A percentile compares a stretch with the other conserved stretches of the same genome.
These are phyloP conservation scores for Tetheella fluctuosa DNA, from an alignment of 2,888 invertebrate species.

Conservation along the genomic window DNA sequence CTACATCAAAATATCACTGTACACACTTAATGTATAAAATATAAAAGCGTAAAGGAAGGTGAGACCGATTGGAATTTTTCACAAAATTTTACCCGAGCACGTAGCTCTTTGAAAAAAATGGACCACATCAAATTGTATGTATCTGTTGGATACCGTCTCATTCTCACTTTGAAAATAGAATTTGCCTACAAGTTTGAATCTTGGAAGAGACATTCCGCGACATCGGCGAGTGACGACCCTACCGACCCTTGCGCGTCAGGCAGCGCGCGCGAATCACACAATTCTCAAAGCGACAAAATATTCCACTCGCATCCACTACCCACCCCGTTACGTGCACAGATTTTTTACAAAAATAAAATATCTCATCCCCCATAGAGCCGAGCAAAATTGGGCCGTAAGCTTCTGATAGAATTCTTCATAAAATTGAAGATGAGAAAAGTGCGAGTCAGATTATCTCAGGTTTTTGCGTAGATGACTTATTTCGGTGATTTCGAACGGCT, in stretches of 20 bases:
- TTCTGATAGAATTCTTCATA: slow-evolving; percentile 51
- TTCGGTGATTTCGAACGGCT: no score
- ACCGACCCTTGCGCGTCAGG: neutral
- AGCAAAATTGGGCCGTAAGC: slow-evolving; percentile 47
- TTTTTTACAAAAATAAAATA: slow-evolving; percentile 46
- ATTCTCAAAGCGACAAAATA: slow-evolving; percentile 42
- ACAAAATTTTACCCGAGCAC: neutral
- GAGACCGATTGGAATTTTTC: no score
- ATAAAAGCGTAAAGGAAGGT: no score
- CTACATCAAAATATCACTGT: no score
- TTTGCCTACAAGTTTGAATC: slow-evolving; percentile 34
- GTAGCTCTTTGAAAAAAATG: neutral
- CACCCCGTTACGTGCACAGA: slow-evolving; percentile 50
- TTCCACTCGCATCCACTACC: slow-evolving; percentile 48
- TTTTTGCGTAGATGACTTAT: slow-evolving; percentile 23
- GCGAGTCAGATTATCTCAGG: slow-evolving; percentile 31
- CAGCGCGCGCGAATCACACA: neutral
- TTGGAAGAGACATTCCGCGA: neutral
- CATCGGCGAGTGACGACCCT: neutral
- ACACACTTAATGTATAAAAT: no score
- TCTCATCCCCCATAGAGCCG: slow-evolving; percentile 46
- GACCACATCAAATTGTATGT: slow-evolving; percentile 17
- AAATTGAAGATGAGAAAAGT: slow-evolving; percentile 41
- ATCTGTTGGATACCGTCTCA: slow-evolving; percentile 20
- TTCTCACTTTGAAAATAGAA: slow-evolving; percentile 25